Percentiles rank a stretch among this genome's conserved stretches.
Conservation (phyloP, 2,113 vertebrate species). For the Centropus bengalensis region DNA sequence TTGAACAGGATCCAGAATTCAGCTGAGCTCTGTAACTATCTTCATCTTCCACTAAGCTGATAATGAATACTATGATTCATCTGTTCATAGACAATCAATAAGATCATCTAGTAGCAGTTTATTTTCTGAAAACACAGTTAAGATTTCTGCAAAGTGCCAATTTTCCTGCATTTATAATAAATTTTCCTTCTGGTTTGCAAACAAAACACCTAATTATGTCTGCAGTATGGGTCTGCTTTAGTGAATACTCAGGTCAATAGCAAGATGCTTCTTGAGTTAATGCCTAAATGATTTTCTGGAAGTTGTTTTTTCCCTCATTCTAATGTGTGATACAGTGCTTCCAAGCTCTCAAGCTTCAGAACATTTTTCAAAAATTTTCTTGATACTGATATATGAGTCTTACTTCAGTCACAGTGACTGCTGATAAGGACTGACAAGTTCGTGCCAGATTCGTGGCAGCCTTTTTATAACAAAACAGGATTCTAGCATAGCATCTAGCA, state of each 20-base stretch:
- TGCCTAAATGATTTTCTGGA: neutral
- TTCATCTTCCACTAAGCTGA: neutral
- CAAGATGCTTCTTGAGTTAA: neutral
- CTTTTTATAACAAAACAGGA: neutral
- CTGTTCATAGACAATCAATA: neutral
- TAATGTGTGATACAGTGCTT: neutral
- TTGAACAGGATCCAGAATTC: neutral
- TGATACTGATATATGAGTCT: neutral
- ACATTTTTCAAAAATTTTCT: neutral
- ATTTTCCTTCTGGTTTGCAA: neutral
- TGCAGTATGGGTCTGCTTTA: neutral
- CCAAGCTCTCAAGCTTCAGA: neutral
- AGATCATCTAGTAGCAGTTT: neutral
- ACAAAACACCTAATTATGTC: neutral
- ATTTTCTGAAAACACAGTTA: neutral
- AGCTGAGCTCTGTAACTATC: neutral
- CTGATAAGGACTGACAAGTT: neutral
- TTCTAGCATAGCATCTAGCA: neutral
- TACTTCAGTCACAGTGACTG: neutral
- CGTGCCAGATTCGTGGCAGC: neutral
- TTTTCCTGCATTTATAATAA: neutral
- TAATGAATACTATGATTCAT: neutral
- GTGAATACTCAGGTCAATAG: neutral
- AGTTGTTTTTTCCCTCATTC: neutral
- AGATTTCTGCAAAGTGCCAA: neutral